Conservation (phyloP, 2,113 vertebrate species). For the Isurus oxyrinchus region DNA sequence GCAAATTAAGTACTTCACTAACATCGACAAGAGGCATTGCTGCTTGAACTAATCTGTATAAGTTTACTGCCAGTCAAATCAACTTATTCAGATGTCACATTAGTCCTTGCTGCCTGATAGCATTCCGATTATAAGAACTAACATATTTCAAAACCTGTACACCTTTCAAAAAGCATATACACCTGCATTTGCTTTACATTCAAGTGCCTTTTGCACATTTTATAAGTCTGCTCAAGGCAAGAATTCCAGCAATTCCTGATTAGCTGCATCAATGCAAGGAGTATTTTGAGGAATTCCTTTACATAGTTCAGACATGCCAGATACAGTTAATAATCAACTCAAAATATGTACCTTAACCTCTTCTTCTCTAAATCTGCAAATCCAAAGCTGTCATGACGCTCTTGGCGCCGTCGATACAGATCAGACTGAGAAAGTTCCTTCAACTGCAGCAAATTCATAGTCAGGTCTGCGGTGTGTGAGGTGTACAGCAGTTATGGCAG, state of each 20-base stretch:
- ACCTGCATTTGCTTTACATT: background rate
- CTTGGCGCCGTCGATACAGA: conserved; percentile 82
- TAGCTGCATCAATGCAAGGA: background rate
- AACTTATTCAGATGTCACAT: background rate
- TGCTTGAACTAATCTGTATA: background rate
- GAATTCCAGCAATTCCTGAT: conserved; percentile 7
- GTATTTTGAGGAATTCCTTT: background rate
- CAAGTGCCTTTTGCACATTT: background rate
- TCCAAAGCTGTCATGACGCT: conserved; percentile 77
- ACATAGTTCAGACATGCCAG: background rate
- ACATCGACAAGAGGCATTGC: no score
- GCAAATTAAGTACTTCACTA: background rate
- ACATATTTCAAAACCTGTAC: background rate
- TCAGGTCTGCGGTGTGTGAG: conserved; percentile 8
- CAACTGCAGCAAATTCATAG: conserved; percentile 78
- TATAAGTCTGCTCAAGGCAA: background rate
- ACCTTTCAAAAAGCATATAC: background rate
- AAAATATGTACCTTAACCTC: conserved; percentile 68
- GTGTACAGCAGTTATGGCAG: background rate
- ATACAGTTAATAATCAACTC: background rate
- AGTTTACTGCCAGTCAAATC: background rate
- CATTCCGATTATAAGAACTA: background rate
- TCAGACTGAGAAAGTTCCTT: conserved; percentile 86
- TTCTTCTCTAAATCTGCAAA: conserved; percentile 54
- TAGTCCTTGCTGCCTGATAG: background rate